These are phyloP conservation scores for Psilopogon haemacephalus DNA, from an alignment of 2,113 vertebrate species.

Conservation along the genomic window DNA sequence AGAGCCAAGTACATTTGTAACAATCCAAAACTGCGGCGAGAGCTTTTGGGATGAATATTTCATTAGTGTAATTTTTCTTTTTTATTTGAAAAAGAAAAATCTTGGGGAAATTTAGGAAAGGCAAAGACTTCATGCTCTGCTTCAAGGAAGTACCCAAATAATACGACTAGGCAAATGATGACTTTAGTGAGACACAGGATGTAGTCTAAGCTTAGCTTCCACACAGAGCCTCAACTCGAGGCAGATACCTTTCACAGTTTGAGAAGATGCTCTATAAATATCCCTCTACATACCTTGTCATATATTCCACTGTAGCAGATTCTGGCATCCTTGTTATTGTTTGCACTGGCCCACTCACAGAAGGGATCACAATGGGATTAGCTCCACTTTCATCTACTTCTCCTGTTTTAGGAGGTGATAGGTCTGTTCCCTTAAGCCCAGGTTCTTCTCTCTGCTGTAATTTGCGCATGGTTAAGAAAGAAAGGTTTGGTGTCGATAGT, in stretches of 20 bases:
- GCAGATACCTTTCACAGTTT: background rate
- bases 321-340: background rate
- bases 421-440: slow-evolving; percentile 13
- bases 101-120: background rate
- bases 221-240: background rate
- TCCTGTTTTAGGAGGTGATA: slow-evolving; percentile 16
- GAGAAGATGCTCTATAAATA: background rate
- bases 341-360: background rate
- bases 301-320: background rate
- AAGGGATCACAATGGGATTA: background rate
- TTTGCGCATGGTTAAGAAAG: slow-evolving; percentile 20
- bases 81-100: slow-evolving; percentile 26
- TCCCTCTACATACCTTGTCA: background rate
- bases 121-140: background rate
- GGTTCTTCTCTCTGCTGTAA: background rate
- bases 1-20: slow-evolving; percentile 2
- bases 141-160: background rate
- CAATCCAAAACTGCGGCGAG: background rate
- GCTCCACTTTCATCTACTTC: slow-evolving; percentile 18
- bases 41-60: slow-evolving; percentile 1
- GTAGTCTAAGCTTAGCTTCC: background rate
- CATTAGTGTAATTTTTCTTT: background rate
- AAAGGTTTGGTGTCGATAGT: background rate
- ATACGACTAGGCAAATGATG: fast-evolving
- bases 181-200: background rate